Evolutionary conservation across 2,113 vertebrate genomes (phyloP), one percentile per base, ranked within the genome.

Genomic region (Mystacornis crossleyi): DNA sequence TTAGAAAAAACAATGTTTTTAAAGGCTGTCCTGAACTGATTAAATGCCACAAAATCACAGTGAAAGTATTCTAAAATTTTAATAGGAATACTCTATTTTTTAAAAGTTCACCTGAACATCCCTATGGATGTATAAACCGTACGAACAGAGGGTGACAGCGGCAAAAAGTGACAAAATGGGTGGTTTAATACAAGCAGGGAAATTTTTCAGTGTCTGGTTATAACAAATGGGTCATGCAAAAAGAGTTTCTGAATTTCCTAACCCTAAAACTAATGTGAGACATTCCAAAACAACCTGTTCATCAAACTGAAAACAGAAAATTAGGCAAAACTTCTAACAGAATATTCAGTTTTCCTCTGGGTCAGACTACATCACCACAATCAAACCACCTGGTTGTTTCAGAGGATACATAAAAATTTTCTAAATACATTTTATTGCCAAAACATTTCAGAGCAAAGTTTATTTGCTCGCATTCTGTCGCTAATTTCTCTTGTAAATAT

Each of bases 401-500:
- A 29, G 23, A 73, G 38, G 54, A 26, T 34, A 29, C 47, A 40
- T 7, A 11, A 64, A 65, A 80, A 45, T 31, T 23, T 47, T 4
- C 48, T 67, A 31, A 90, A 62, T 19, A 10, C 6, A 3, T 73
- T 88, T 85, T 73, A 47, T 77, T 88, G 85, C 79, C 85, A 77
- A 86, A 90, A 81, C 42, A 73, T 54, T 82, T 33, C 6, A 0
- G 47, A 61, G 69, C 47, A 33, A 58, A 67, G 81, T 82, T 92
- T 93, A 69, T 87, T 93, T 91, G 81, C 28, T 33, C 1, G 1
- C 64, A 31, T 72, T 95, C 74, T 86, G 67, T 33, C 43, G 61
- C 51, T 95, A 92, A 89, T 92, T 95, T 81, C 43, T 81, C 69
- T 67, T 83, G 94, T 96, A 95, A 96, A 95, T 86, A 89, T 90